Evolutionary conservation across 2,113 vertebrate genomes (phyloP), one percentile per base, ranked within the genome.

Genomic region (Typhlomys cinereus): DNA sequence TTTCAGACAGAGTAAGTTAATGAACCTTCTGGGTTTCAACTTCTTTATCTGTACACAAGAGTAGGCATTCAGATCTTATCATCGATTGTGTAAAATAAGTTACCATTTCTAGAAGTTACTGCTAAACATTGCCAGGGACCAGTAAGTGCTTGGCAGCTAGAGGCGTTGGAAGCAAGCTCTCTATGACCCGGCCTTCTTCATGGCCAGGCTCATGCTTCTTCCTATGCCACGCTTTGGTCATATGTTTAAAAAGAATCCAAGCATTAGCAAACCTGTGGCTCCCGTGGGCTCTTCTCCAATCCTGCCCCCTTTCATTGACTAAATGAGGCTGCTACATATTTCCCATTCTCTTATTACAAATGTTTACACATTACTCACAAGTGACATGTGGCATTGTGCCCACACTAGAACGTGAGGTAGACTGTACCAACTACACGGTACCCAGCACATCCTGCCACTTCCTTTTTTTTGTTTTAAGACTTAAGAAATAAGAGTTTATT

Each of bases 401-500:
- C 20, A 39, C 39, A 81, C 44, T 27, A 94, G 76, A 66, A 78
- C 34, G 61, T 61, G 48, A 46, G 62, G 48, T 62, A 27, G 46
- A 39, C 66, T n/a, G 50, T 41, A 52, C 76, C 18, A n/a, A n/a
- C n/a, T n/a, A 66, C 48, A 29, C 23, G 61, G 73, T 67, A 82
- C 29, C 27, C 52, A 57, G 8, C 1, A 52, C 17, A 74, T 41
- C 67, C 17, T n/a, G n/a, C n/a, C 17, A 3, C 44, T 41, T 52
- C 21, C 36, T 84, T 71, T 76, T 92, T 17, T 79, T 10, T 90
- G n/a, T n/a, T n/a, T n/a, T n/a, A n/a, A n/a, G n/a, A n/a, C n/a
- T n/a, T n/a, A n/a, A n/a, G n/a, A n/a, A n/a, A n/a, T n/a, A n/a
- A n/a, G n/a, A n/a, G n/a, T n/a, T n/a, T n/a, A n/a, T n/a, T n/a